Conservation (phyloP, 2,113 vertebrate species). For the Pollimyrus isidori region DNA sequence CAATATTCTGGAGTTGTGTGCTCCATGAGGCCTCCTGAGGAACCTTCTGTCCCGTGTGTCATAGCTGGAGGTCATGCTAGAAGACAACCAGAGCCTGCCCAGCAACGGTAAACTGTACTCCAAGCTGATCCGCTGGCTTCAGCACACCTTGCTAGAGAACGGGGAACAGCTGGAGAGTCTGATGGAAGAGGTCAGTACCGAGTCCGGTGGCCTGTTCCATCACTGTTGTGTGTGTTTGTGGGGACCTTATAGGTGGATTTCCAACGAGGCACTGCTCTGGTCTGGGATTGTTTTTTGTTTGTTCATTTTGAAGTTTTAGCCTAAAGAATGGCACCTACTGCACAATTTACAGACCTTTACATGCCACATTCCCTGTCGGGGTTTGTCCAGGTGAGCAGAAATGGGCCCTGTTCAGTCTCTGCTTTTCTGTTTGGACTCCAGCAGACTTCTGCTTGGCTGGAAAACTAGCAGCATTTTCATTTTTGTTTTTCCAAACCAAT, state of each 20-base stretch:
- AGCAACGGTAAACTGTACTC: conserved; percentile 96
- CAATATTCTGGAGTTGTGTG: neutral
- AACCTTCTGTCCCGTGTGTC: conserved; percentile 16
- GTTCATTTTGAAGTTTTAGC: conserved; percentile 66
- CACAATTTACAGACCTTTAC: conserved; percentile 68
- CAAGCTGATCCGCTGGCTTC: conserved; percentile 98
- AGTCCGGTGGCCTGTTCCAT: conserved; percentile 15
- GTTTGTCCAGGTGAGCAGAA: conserved; percentile 93
- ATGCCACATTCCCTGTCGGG: conserved; percentile 85
- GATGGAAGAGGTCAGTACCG: conserved; percentile 95
- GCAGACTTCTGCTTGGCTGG: neutral
- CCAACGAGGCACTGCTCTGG: conserved; percentile 29
- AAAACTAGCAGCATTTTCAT: conserved; percentile 48
- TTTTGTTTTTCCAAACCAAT: conserved; percentile 39
- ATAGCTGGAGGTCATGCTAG: conserved; percentile 95
- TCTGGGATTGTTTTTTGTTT: conserved; percentile 56
- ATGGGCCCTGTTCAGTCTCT: conserved; percentile 68
- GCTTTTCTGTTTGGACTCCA: conserved; percentile 47
- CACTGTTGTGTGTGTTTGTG: conserved; percentile 9
- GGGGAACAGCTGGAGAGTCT: conserved; percentile 88
- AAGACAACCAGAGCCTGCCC: conserved; percentile 89
- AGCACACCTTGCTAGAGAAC: conserved; percentile 94
- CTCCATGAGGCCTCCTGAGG: neutral
- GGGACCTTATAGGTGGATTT: conserved; percentile 3
- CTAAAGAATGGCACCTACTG: conserved; percentile 76